Percentiles rank a stretch among this genome's conserved stretches.
Conservation (phyloP, 2,113 vertebrate species). For the Panthera leo region DNA sequence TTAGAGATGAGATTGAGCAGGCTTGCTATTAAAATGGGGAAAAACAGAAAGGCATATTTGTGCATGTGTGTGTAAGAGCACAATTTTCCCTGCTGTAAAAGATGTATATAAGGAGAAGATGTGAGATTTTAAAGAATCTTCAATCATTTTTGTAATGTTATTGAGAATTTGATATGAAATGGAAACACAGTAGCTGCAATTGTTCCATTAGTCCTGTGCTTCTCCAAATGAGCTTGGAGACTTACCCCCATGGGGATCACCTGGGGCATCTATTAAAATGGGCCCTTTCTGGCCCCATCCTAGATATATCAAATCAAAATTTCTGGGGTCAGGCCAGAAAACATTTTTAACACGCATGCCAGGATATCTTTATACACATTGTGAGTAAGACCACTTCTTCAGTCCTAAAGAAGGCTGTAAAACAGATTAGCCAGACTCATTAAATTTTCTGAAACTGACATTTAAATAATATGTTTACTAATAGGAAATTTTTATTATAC, state of each 20-base stretch:
- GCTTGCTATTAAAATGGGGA: not conserved
- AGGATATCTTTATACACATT: not conserved
- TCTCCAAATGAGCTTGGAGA: not conserved
- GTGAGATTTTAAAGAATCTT: not conserved
- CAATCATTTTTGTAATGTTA: conserved; percentile 20
- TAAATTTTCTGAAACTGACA: not conserved
- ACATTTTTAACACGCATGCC: not conserved
- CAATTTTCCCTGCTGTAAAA: not conserved
- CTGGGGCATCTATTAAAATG: not conserved
- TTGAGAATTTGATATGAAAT: not conserved
- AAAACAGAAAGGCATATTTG: not conserved
- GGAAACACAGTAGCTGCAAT: not conserved
- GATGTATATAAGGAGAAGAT: not conserved
- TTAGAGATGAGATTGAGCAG: not conserved
- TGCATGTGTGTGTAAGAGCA: not conserved
- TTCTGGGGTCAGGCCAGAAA: not conserved
- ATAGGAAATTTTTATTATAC: not conserved
- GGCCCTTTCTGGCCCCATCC: not conserved
- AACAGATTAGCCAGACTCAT: not conserved
- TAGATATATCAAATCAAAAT: not conserved
- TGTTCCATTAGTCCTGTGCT: not conserved
- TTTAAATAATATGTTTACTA: conserved; percentile 10
- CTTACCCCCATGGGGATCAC: not conserved
- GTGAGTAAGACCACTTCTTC: not conserved
- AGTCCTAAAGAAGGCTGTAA: not conserved